Evolutionary conservation across 2,113 vertebrate genomes (phyloP).

Genomic region (Megaceryle torquata): DNA sequence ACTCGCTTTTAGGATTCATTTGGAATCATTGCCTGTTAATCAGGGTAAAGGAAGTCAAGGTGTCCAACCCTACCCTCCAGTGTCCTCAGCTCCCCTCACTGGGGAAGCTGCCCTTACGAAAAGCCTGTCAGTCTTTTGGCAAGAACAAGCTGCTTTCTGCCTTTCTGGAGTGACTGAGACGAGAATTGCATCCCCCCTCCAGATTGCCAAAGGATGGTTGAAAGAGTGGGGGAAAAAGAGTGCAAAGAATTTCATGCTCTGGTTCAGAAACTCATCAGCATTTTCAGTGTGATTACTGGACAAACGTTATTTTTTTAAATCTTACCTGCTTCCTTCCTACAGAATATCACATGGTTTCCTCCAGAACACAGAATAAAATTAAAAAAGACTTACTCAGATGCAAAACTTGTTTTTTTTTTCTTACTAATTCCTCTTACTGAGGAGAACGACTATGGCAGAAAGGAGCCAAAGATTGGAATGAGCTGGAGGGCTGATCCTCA

Average conservation of each 20-base stretch:
- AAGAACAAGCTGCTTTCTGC: not conserved
- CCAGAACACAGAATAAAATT: not conserved
- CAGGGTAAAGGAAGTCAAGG: not conserved
- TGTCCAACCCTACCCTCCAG: not conserved
- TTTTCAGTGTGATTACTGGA: not conserved
- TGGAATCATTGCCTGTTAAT: not conserved
- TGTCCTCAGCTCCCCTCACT: not conserved
- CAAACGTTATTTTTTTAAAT: not conserved
- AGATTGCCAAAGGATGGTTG: not conserved
- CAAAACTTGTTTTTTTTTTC: not conserved
- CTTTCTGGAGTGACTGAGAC: accelerated
- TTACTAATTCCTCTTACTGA: not conserved
- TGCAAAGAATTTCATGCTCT: not conserved
- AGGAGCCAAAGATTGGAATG: not conserved
- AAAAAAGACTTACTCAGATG: not conserved
- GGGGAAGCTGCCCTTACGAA: not conserved
- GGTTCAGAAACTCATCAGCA: not conserved
- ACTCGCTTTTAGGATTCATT: not conserved
- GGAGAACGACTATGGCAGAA: not conserved
- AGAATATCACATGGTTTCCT: not conserved
- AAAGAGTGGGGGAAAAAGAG: not conserved
- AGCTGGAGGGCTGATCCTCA: not conserved
- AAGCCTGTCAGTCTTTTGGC: not conserved
- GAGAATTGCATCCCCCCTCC: not conserved
- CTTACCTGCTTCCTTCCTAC: not conserved